Percentiles rank a stretch among this genome's conserved stretches.
Evolutionary conservation across 1,140 invertebrate genomes (phyloP).

Genomic region (Temnothorax nylanderi): DNA sequence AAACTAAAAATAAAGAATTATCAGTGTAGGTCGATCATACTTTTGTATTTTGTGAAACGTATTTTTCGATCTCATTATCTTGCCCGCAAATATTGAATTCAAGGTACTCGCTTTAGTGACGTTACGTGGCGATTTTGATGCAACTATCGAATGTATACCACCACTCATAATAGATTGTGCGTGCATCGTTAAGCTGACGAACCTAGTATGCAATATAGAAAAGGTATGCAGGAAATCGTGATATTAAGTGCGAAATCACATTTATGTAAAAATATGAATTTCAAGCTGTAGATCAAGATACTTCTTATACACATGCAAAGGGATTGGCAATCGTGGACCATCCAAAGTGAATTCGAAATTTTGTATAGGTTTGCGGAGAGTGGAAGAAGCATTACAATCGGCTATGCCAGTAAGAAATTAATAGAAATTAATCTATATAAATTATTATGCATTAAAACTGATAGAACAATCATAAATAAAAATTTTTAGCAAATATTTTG

Average conservation of each 20-base stretch:
- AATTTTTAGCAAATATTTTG: not conserved
- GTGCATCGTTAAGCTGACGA: slow-evolving; percentile 21
- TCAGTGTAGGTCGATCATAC: too few relatives aligned
- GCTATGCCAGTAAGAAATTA: slow-evolving; percentile 30
- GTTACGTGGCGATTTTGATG: not conserved
- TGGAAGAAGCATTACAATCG: slow-evolving; percentile 36
- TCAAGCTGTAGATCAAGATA: slow-evolving; percentile 32
- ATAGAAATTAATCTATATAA: too few relatives aligned
- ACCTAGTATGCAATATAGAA: not conserved
- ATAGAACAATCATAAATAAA: not conserved
- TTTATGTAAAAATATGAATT: slow-evolving; percentile 31
- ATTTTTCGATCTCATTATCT: not conserved
- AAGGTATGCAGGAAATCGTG: not conserved
- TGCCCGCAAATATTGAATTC: not conserved
- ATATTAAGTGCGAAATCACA: not conserved
- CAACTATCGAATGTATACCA: slow-evolving; percentile 26
- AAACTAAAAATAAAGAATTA: too few relatives aligned
- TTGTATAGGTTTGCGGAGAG: slow-evolving; percentile 26
- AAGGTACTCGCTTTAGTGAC: slow-evolving; percentile 43
- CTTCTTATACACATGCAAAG: slow-evolving; percentile 22
- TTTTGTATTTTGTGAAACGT: not conserved
- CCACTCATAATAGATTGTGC: not conserved
- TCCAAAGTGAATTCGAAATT: slow-evolving; percentile 30
- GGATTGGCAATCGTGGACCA: slow-evolving; percentile 19
- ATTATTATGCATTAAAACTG: not conserved